These are phyloP conservation scores for Temnothorax unifasciatus DNA, from an alignment of 2,888 invertebrate species.

Conservation along the genomic window DNA sequence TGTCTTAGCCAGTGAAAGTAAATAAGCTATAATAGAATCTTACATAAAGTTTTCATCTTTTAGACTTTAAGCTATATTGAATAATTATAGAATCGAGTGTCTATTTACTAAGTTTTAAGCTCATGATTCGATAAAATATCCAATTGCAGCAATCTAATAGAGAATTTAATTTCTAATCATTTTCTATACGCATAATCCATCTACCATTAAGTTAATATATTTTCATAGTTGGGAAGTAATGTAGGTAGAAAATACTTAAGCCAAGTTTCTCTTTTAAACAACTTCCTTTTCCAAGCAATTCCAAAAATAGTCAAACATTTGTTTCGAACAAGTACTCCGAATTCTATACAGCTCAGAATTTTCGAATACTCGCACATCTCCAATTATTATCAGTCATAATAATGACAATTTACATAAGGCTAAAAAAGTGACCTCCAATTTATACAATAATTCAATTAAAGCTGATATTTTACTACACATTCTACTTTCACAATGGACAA, in stretches of 20 bases:
- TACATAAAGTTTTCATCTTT: neutral
- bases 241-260: conserved; percentile 46
- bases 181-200: neutral
- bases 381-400: conserved; percentile 58
- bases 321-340: conserved; percentile 57
- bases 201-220: conserved; percentile 16
- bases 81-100: conserved; percentile 15
- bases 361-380: conserved; percentile 54
- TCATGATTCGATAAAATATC: conserved; percentile 8
- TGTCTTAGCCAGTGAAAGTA: neutral
- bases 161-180: conserved; percentile 21
- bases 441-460: conserved; percentile 76
- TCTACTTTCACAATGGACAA: conserved; percentile 73
- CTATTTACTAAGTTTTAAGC: neutral
- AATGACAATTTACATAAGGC: conserved; percentile 62
- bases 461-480: conserved; percentile 72
- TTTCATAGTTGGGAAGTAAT: conserved; percentile 2
- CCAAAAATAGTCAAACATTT: conserved; percentile 40
- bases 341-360: conserved; percentile 43
- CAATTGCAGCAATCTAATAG: neutral
- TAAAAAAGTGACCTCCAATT: conserved; percentile 68
- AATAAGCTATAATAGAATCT: neutral
- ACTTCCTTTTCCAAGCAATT: conserved; percentile 26
- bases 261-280: conserved; percentile 23
- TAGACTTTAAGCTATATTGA: neutral